Base-by-base conservation (phyloP, 2,113 vertebrate species). In the Otus sunia region DNA sequence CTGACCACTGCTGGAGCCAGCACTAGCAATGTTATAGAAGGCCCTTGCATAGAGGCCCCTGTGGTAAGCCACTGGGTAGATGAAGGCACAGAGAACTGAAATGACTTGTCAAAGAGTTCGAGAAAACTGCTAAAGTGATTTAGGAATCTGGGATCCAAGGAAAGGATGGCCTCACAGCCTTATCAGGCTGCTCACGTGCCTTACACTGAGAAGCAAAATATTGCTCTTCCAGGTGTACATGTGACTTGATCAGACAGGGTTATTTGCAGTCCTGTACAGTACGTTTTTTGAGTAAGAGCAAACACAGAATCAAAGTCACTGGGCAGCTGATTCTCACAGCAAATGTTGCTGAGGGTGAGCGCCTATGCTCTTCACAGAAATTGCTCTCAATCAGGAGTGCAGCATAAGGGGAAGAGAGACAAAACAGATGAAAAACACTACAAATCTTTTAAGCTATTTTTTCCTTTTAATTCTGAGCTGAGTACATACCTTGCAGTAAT, bases 281-380 rank as follows among this genome's bases (percentile, higher is more conserved):
- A 18, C 3, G 1, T 4, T 27, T 16, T 58, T 27, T 47, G n/a
- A 36, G 15, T 9, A 12, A 39, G 59, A 67, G 32, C 1, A 2
- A 6, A 7, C 16, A 3, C 15, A 29, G 50, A 16, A 5, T 4
- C 6, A 4, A 9, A 45, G 5, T 3, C 45, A 3, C 0, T 0
- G 21, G 8, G 18, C 0, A 2, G 3, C 23, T 3, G 23, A 39
- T 5, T 5, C 34, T 14, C 25, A 5, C 63, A n/a, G 75, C 12
- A 5, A 22, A 26, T 0, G 2, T 58, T 9, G n/a, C 73, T 1
- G 20, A 29, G 27, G 9, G 10, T 0, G 0, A 56, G 19, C 32
- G 2, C 22, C 0, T 0, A 7, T 10, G 29, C 21, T 75, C 26
- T 50, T 58, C 3, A 2, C 49, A 26, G 14, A 60, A 1, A 9